A percentile compares a stretch with the other conserved stretches of the same genome.
phyloP scores from a whole-genome alignment of 2,797 vertebrate genomes.

The Bovichtus diacanthus region DNA sequence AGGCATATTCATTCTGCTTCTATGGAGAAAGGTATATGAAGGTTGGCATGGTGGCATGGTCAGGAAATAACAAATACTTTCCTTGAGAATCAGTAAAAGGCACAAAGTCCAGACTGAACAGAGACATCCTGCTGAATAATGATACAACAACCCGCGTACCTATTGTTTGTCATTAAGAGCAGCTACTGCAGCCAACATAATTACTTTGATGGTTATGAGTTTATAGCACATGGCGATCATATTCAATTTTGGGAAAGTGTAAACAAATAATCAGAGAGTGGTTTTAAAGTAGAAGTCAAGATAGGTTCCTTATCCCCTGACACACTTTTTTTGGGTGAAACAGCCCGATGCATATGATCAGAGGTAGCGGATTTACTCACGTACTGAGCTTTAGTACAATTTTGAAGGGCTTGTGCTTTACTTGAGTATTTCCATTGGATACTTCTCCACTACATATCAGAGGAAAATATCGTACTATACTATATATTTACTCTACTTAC shows the following conservation, averaged over 20 bases:
- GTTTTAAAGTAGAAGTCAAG: conserved; percentile 19
- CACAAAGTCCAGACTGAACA: background rate
- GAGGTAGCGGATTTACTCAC: background rate
- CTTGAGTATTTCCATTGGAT: background rate
- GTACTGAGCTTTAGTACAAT: background rate
- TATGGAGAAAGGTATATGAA: background rate
- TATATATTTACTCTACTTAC: too few species aligned
- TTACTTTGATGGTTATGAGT: conserved; percentile 21
- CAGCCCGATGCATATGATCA: background rate
- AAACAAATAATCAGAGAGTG: conserved; percentile 16
- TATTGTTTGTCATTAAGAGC: conserved; percentile 13
- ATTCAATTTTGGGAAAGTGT: background rate
- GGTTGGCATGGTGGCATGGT: background rate
- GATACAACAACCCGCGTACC: conserved; percentile 13
- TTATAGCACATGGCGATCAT: conserved; percentile 8
- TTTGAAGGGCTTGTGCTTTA: background rate
- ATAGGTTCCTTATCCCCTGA: background rate
- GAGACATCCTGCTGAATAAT: conserved; percentile 9
- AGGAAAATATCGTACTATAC: background rate
- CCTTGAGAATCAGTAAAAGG: background rate
- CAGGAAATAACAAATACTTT: background rate
- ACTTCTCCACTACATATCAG: background rate
- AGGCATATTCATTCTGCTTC: background rate
- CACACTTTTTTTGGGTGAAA: background rate
- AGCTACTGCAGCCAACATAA: conserved; percentile 18